These are phyloP conservation scores for Escarpia spicata DNA, from an alignment of 2,888 invertebrate genomes.

Conservation along the genomic window DNA sequence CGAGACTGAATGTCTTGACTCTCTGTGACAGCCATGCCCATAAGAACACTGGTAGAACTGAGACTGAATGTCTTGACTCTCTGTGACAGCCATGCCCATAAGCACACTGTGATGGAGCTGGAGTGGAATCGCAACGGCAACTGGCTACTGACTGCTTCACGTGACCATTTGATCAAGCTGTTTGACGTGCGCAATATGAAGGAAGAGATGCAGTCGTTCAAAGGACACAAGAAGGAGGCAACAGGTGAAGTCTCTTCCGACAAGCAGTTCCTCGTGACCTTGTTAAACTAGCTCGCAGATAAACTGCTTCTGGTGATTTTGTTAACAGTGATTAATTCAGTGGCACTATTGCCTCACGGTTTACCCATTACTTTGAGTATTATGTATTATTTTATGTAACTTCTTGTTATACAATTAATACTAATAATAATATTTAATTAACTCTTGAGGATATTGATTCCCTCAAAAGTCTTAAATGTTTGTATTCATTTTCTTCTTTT, in stretches of 20 bases:
- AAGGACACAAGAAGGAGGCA: conserved; percentile 99
- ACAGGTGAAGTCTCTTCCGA: conserved; percentile 59
- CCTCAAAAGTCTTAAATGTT: background rate
- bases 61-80: background rate
- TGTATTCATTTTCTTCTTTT: background rate
- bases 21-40: no score
- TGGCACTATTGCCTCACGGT: background rate
- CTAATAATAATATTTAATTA: background rate
- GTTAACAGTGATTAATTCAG: background rate
- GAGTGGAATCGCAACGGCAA: conserved; percentile 99
- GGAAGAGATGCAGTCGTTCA: conserved; percentile 94
- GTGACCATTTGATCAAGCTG: conserved; percentile 95
- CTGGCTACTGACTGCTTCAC: conserved; percentile 97
- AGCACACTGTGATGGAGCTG: conserved; percentile 98
- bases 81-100: conserved; percentile 87
- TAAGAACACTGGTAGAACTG: background rate
- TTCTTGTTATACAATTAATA: background rate
- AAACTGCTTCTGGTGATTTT: background rate
- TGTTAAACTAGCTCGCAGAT: background rate
- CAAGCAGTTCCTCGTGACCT: background rate
- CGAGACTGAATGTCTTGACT: background rate
- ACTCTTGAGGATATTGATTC: background rate
- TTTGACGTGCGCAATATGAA: conserved; percentile 97
- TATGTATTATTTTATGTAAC: background rate
- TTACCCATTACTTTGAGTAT: background rate